A percentile compares a stretch with the other conserved stretches of the same genome.
These are phyloP conservation scores for Crotalus tigris DNA, from an alignment of 2,113 vertebrate species.

Conservation along the genomic window DNA sequence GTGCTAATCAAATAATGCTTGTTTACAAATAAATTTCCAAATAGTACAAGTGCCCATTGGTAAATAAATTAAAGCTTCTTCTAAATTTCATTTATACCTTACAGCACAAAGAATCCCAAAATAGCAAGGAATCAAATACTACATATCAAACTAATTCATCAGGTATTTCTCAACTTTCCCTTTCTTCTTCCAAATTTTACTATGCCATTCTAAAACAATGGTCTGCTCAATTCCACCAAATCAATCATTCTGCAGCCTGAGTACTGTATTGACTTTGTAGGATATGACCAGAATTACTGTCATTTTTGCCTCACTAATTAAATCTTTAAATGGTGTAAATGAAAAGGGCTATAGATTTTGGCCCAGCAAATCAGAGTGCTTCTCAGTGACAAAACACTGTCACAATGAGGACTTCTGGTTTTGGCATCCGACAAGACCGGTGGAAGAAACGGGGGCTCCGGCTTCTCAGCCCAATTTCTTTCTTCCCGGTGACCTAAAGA, in stretches of 20 bases:
- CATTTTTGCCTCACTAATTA: background rate
- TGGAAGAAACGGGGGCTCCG: too few relatives aligned
- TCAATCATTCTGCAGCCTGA: background rate
- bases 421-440: too few relatives aligned
- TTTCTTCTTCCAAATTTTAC: slow-evolving; percentile 3
- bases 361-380: background rate
- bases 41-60: slow-evolving; percentile 46
- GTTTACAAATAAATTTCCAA: slow-evolving; percentile 72
- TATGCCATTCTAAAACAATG: background rate
- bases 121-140: background rate
- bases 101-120: slow-evolving; percentile 18
- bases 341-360: background rate
- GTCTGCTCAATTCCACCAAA: background rate
- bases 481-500: too few relatives aligned
- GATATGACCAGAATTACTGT: background rate
- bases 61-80: slow-evolving; percentile 47
- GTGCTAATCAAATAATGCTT: slow-evolving; percentile 66
- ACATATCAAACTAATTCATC: background rate
- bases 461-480: too few relatives aligned
- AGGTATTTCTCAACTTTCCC: background rate
- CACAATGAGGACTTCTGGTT: too few relatives aligned
- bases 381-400: background rate
- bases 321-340: background rate
- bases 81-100: slow-evolving; percentile 39
- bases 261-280: slow-evolving; percentile 4